Evolutionary conservation across 2,888 invertebrate genomes (phyloP), one percentile per base, ranked within the genome.

Genomic region (Eristalis pertinax): DNA sequence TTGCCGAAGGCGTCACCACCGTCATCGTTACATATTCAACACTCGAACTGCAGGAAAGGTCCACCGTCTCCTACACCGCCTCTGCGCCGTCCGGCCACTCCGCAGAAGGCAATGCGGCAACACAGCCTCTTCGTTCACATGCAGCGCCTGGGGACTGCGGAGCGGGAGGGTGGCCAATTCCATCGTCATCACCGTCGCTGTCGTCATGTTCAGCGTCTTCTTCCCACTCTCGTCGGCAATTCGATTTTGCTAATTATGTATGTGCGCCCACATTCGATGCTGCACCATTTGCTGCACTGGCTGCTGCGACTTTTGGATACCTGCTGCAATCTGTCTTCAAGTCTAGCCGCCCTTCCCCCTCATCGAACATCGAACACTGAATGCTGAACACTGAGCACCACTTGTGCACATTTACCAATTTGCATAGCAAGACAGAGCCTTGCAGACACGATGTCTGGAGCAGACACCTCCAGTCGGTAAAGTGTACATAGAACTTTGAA

Each of bases 161-260:
- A 50, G n/a, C n/a, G n/a, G n/a, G n/a, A n/a, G n/a, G n/a, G n/a
- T n/a, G n/a, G n/a, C n/a, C 70, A 74, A 74, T 70, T 73, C 67
- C 81, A 65, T 67, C 72, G 68, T 56, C 76, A 67, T 70, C 38
- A 50, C 50, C 65, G n/a, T 38, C 78, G 35, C 13, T 13, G 38
- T 65, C 35, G 38, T 65, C 22, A 19, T 35, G 15, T 4, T 65
- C 22, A 19, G 19, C 65, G 72, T 62, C 58, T 13, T 15, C 41
- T 15, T 29, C 22, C n/a, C 58, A 11, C 19, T 11, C 2, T 64
- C 58, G 78, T 70, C 64, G 77, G 79, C 76, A 87, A 84, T 87
- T 87, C 79, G 76, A 87, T 87, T 87, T 87, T 84, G 76, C 87
- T 87, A 87, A 87, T 87, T 87, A 87, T 73, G 87, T 79, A 80